Conservation (phyloP, 2,888 invertebrate species). For the Crepidodera aurea region DNA sequence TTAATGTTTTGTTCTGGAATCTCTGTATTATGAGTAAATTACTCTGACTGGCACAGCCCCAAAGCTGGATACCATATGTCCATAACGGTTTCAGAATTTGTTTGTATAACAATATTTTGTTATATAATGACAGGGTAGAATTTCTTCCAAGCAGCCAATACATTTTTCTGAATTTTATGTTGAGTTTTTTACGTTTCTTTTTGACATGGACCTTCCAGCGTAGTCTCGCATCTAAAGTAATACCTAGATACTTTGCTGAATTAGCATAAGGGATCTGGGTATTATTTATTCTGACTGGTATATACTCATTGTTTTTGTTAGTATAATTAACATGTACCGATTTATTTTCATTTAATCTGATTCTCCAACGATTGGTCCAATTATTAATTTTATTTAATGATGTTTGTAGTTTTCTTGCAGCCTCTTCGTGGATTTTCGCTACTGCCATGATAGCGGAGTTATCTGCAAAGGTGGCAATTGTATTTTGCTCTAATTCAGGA, state of each 20-base stretch:
- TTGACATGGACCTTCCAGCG: conserved; percentile 33
- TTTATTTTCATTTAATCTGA: not conserved
- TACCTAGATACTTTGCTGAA: conserved; percentile 35
- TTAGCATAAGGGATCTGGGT: conserved; percentile 27
- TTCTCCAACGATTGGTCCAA: no score
- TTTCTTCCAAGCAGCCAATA: not conserved
- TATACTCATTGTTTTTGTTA: not conserved
- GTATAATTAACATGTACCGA: not conserved
- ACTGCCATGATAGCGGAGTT: no score
- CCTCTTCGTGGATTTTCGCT: no score
- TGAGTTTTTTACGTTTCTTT: conserved; percentile 28
- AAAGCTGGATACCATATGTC: conserved; percentile 22
- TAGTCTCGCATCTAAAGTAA: conserved; percentile 25
- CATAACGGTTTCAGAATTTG: conserved; percentile 13
- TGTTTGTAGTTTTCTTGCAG: not conserved
- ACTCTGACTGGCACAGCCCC: not conserved
- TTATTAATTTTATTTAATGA: no score
- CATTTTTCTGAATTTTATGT: not conserved
- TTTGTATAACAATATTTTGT: conserved; percentile 12
- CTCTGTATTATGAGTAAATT: not conserved
- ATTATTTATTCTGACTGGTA: conserved; percentile 15
- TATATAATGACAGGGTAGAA: not conserved
- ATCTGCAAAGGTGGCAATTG: no score
- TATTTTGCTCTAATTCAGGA: no score
- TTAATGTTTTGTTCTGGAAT: not conserved